Conservation (phyloP, 2,113 vertebrate species). For the Xiphias gladius region DNA sequence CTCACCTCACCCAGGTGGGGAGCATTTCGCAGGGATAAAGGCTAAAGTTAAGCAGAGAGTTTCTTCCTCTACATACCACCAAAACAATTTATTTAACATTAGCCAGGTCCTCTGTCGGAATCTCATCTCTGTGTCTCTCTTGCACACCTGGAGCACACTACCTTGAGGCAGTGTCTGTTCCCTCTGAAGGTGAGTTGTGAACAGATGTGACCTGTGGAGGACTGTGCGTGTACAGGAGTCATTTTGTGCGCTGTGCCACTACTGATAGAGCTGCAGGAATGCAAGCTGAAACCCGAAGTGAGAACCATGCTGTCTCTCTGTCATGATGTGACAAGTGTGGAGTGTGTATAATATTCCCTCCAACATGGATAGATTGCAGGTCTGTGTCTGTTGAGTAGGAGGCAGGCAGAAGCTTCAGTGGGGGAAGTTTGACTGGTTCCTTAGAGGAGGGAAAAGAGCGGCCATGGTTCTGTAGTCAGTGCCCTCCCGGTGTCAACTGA, state of each 20-base stretch:
- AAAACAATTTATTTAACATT: background rate
- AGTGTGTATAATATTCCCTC: conserved; percentile 1
- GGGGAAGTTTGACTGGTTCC: conserved; percentile 4
- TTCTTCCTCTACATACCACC: conserved; percentile 3
- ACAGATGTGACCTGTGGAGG: conserved; percentile 44
- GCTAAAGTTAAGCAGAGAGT: background rate
- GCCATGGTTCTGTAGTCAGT: background rate
- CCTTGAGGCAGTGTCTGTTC: conserved; percentile 30
- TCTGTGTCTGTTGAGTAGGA: conserved; percentile 11
- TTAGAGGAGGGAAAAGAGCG: background rate
- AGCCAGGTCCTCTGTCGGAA: conserved; percentile 21
- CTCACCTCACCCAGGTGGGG: background rate
- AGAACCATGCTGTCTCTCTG: background rate
- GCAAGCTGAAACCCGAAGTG: conserved; percentile 45
- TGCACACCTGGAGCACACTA: conserved; percentile 50
- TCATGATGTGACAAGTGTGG: conserved; percentile 28
- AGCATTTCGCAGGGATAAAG: background rate
- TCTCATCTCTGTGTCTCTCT: background rate
- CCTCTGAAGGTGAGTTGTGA: conserved; percentile 30
- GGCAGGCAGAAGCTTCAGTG: background rate
- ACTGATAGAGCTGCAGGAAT: conserved; percentile 44
- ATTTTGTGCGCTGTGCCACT: conserved; percentile 1
- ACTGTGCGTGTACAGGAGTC: background rate
- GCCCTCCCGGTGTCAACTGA: background rate
- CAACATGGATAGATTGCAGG: background rate